Evolutionary conservation across 2,113 vertebrate species (phyloP).

Genomic region (Leucopsar rothschildi): DNA sequence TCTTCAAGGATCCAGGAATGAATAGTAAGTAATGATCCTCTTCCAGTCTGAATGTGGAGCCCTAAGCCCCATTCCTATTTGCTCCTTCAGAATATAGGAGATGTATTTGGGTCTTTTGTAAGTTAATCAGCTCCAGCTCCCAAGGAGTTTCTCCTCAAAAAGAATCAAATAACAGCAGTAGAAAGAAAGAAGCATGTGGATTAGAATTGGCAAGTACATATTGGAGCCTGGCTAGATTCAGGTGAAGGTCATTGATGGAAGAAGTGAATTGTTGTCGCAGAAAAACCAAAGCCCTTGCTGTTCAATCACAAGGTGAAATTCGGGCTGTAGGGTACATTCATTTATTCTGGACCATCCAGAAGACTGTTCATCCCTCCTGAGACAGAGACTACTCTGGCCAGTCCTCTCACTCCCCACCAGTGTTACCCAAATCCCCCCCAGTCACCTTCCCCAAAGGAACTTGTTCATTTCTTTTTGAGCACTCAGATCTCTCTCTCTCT

Average conservation of each 20-base stretch:
- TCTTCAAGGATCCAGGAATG: constrained; percentile 50
- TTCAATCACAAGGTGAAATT: not conserved
- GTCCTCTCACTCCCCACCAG: not conserved
- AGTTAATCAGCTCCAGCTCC: not conserved
- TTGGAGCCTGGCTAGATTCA: not conserved
- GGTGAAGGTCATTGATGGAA: not conserved
- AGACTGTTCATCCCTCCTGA: not conserved
- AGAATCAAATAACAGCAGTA: not conserved
- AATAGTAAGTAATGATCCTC: constrained; percentile 52
- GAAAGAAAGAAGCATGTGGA: not conserved
- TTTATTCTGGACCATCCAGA: not conserved
- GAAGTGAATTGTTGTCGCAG: not conserved
- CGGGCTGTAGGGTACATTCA: not conserved
- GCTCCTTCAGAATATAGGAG: not conserved
- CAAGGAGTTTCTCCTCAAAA: not conserved
- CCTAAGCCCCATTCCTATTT: not conserved
- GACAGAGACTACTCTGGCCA: not conserved
- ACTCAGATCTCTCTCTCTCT: not conserved
- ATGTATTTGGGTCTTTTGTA: constrained; percentile 4
- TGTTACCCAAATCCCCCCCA: not conserved
- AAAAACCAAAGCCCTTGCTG: not conserved
- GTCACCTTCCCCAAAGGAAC: not conserved
- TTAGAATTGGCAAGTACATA: not conserved
- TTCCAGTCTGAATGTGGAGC: constrained; percentile 7
- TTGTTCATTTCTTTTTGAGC: not conserved